These are phyloP conservation scores for Mus minutoides DNA, from an alignment of 2,797 vertebrate species.

Conservation along the genomic window DNA sequence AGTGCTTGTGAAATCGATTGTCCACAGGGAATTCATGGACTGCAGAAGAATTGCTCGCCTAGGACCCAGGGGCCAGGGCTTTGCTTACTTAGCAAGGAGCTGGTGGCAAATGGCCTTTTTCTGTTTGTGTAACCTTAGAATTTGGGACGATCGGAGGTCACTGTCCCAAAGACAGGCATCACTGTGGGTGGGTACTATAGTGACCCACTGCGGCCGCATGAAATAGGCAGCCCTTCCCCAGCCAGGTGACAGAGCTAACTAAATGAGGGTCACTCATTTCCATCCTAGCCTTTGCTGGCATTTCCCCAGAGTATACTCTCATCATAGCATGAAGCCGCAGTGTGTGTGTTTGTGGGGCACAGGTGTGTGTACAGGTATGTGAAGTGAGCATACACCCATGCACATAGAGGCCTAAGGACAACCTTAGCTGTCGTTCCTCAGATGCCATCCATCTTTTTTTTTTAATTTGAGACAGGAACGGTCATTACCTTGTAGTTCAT, in stretches of 20 bases:
- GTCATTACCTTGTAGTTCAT: neutral
- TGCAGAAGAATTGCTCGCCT: neutral
- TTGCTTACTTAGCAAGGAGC: too few species aligned
- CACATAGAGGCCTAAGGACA: neutral
- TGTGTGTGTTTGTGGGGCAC: too few species aligned
- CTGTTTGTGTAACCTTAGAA: neutral
- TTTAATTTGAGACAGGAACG: neutral
- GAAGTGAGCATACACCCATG: neutral
- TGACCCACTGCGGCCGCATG: neutral
- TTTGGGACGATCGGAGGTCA: too few species aligned
- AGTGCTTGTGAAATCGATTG: neutral
- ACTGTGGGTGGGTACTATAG: neutral
- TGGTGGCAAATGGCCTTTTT: neutral
- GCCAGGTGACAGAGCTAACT: neutral
- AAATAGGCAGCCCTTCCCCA: neutral
- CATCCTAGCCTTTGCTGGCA: neutral
- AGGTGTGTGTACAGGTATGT: neutral
- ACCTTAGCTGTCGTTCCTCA: neutral
- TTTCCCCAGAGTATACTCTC: neutral
- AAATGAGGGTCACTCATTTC: too few species aligned
- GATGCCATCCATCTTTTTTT: too few species aligned
- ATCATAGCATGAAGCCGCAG: neutral
- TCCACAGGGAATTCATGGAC: neutral
- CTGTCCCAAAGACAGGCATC: neutral
- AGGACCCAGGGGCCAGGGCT: accelerated